A percentile compares a stretch with the other conserved stretches of the same genome.
phyloP scores from a whole-genome alignment of 30 jellyfish, hydroid and myxozoan species.

The Chrysaora quinquecirrha region DNA sequence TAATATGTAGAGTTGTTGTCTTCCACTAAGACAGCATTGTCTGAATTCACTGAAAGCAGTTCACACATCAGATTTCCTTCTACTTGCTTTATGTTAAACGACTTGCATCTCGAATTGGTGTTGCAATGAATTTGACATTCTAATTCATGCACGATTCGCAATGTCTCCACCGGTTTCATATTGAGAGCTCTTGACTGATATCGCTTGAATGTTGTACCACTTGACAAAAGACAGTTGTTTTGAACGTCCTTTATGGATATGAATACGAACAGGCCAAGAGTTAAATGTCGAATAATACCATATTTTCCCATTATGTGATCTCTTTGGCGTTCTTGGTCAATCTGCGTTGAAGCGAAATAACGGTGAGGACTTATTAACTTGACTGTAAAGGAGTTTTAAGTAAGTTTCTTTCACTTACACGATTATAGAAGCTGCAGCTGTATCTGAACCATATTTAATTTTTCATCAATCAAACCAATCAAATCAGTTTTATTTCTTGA shows the following conservation, averaged over 20 bases:
- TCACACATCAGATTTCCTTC: constrained; percentile 17
- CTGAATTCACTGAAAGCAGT: constrained; percentile 38
- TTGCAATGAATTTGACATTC: constrained; percentile 52
- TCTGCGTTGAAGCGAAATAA: too few species aligned
- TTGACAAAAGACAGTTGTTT: constrained; percentile 30
- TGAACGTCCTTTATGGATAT: not conserved
- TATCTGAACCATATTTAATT: too few species aligned
- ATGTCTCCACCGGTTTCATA: constrained; percentile 9
- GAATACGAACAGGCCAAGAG: too few species aligned
- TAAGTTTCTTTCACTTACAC: too few species aligned
- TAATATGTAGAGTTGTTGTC: constrained; percentile 11
- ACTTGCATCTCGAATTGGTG: constrained; percentile 28
- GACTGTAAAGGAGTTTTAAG: too few species aligned
- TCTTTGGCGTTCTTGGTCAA: too few species aligned
- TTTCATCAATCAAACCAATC: too few species aligned
- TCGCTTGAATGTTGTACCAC: constrained; percentile 20
- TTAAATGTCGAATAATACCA: too few species aligned
- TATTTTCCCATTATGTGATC: too few species aligned
- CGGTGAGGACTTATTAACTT: too few species aligned
- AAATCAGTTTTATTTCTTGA: too few species aligned
- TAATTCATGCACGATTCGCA: not conserved
- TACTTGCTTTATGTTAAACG: constrained; percentile 7
- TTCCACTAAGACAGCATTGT: not conserved
- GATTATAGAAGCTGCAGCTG: too few species aligned
- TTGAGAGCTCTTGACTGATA: constrained; percentile 4